phyloP scores from a whole-genome alignment of 1,140 invertebrate genomes.

The Bombus vancouverensis region DNA sequence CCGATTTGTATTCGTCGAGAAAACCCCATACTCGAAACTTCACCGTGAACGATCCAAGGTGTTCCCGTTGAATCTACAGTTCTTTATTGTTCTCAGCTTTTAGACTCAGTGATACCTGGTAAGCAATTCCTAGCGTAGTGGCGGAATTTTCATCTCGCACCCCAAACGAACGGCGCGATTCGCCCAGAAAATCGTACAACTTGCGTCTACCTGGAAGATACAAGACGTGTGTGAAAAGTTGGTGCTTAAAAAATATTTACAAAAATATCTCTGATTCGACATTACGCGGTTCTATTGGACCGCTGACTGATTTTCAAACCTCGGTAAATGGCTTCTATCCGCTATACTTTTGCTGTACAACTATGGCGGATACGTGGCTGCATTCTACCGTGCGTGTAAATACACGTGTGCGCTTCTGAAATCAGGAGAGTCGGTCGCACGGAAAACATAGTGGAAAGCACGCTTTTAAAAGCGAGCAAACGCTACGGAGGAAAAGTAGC shows the following conservation, averaged over 20 bases:
- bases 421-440: background rate
- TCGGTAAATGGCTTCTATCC: too few relatives aligned
- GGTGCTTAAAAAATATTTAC: too few relatives aligned
- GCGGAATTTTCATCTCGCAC: background rate
- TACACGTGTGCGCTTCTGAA: too few relatives aligned
- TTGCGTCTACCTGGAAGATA: background rate
- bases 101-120: too few relatives aligned
- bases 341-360: too few relatives aligned
- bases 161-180: background rate
- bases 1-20: conserved; percentile 64
- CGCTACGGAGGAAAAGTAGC: background rate
- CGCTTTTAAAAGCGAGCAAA: conserved; percentile 12
- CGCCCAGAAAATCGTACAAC: background rate
- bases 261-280: too few relatives aligned
- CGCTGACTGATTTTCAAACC: too few relatives aligned
- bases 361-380: background rate
- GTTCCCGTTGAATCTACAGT: conserved; percentile 49
- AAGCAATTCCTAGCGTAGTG: background rate
- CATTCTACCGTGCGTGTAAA: background rate
- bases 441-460: background rate
- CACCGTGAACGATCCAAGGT: conserved; percentile 19
- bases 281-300: too few relatives aligned
- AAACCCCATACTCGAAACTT: conserved; percentile 45
- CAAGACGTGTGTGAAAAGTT: too few relatives aligned
- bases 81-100: conserved; percentile 20